These are phyloP conservation scores for Cabera pusaria DNA, from an alignment of 2,888 invertebrate genomes.

Conservation along the genomic window DNA sequence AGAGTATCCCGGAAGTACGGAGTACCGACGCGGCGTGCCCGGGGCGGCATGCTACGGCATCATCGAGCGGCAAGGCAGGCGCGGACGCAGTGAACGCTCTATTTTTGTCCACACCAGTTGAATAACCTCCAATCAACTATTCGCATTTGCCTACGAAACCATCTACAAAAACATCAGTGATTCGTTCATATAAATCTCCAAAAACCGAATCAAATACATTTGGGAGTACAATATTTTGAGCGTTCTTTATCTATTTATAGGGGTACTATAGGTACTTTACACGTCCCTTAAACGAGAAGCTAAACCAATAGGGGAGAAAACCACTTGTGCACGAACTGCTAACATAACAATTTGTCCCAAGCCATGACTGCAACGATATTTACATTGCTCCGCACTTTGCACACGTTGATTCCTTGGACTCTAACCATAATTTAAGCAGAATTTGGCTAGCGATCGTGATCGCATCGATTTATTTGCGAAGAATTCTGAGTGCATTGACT, in stretches of 20 bases:
- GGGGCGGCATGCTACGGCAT: conserved; percentile 44
- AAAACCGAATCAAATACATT: conserved; percentile 6
- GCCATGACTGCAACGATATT: conserved; percentile 7
- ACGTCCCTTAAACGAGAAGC: conserved; percentile 15
- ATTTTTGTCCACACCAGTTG: conserved; percentile 79
- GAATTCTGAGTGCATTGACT: conserved; percentile 17
- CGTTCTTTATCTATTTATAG: conserved; percentile 17
- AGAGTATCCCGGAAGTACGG: conserved; percentile 65
- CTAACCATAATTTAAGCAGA: conserved; percentile 11
- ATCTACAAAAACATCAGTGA: conserved; percentile 47
- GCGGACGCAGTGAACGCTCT: conserved; percentile 65
- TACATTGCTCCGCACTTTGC: conserved; percentile 7
- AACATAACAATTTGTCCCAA: conserved; percentile 11
- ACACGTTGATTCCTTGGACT: conserved; percentile 6
- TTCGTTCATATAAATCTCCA: conserved; percentile 38
- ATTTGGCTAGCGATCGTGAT: conserved; percentile 10
- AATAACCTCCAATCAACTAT: conserved; percentile 83
- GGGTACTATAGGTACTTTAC: conserved; percentile 4
- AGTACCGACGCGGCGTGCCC: conserved; percentile 43
- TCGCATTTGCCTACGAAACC: conserved; percentile 72
- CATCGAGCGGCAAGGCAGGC: conserved; percentile 50
- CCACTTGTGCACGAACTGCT: conserved; percentile 43
- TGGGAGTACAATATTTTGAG: neutral
- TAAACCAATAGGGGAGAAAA: conserved; percentile 29
- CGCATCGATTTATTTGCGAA: conserved; percentile 8